Base-by-base conservation (phyloP, 2,113 vertebrate species). In the Callionymus lyra region DNA sequence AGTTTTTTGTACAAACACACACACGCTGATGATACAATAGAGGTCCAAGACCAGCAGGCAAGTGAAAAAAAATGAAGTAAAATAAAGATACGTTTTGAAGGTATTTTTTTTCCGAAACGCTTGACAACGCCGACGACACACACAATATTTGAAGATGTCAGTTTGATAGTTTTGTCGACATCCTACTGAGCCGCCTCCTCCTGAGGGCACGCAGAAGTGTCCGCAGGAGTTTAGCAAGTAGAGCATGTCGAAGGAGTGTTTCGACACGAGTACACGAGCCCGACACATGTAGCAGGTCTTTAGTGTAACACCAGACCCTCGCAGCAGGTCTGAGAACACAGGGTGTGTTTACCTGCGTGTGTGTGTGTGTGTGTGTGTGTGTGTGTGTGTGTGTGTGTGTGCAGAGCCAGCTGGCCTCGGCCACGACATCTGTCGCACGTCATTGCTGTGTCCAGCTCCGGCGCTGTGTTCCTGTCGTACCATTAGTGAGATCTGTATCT, bases 401-500 rank as follows among this genome's bases (percentile, higher is more conserved):
- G 6, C 27, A 37, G 59, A 61, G 58, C 57, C 63, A 63, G 51
- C 36, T 61, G 63, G 53, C 67, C 60, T 57, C 43, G 62, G 51
- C 64, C 57, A 63, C 53, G 53, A 71, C 78, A 80, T 80, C 74
- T 78, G 74, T 36, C 57, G 41, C 50, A 52, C 59, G 72, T 70
- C 76, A 76, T 70, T 65, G 16, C 54, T 41, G 17, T 40, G 38
- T 37, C 31, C 34, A 44, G 34, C 64, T 64, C 59, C 57, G 66
- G 72, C 44, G 46, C 44, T 8, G 17, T 27, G 47, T 49, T 50
- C 57, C 65, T 56, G 56, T 57, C 65, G 58, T 61, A 68, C 65
- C 63, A 76, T 76, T 67, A 65, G 67, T 68, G 59, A 36, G 60
- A 52, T 41, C 54, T 47, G 68, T 62, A 50, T 37, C 37, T 38